Evolutionary conservation across 2,888 invertebrate species (phyloP), one percentile per base, ranked within the genome.

Genomic region (Cyaniris semiargus): DNA sequence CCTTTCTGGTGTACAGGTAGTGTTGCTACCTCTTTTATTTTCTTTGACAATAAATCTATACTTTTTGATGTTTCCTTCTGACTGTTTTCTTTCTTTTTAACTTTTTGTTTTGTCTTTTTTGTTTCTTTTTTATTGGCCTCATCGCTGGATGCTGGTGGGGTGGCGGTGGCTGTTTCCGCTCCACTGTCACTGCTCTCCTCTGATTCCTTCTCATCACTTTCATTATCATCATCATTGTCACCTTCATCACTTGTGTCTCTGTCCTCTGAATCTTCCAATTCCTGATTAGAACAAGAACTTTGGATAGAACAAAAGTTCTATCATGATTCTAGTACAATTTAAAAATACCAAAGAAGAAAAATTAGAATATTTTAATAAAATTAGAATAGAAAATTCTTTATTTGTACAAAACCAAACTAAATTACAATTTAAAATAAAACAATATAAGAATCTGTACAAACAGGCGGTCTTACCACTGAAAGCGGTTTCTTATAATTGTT

Each of bases 171-270:
- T 3, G 90, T 90, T 80, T 92, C 92, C 1, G 89, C 88, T 1
- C 94, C 95, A 79, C 94, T 93, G 77, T 94, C 95, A 72, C 87
- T 87, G 79, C 85, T 85, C 74, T 88, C 90, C 15, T 83, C 85
- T 74, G 84, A 84, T 44, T 84, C 85, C 66, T 83, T 84, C 34
- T 84, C 84, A 72, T 86, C 85, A 79, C 86, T 88, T 81, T 87
- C 87, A 71, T 88, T 89, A 74, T 85, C 83, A 31, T 85, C 83
- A 31, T 83, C 88, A 70, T 85, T 85, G n/a, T 85, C 86, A 23
- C 84, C 83, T 71, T 87, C 87, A 78, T 72, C 38, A 72, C 44
- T 72, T 72, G 74, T 53, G 8, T 10, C 48, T 21, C 44, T 23
- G 4, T 82, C 86, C 79, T 92, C 89, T 21, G 89, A 89, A 81